A percentile compares a stretch with the other conserved stretches of the same genome.
Conservation (phyloP, 2,888 invertebrate species). For the Atherix ibis region DNA sequence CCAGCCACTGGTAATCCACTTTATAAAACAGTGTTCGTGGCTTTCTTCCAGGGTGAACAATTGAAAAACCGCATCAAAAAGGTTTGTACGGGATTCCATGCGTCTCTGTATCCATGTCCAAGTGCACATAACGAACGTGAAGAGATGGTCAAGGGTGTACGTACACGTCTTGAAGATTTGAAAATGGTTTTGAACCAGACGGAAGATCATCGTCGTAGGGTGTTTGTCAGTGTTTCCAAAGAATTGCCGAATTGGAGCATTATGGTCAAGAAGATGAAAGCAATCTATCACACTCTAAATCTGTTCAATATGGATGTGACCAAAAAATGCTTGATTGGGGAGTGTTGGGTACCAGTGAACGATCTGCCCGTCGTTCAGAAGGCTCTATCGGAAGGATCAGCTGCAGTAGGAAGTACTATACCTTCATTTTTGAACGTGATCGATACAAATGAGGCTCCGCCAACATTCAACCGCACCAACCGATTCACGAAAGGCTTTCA, state of each 20-base stretch:
- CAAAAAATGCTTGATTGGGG: conserved; percentile 77
- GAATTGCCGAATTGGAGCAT: conserved; percentile 68
- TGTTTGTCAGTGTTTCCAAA: conserved; percentile 62
- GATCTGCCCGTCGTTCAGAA: conserved; percentile 58
- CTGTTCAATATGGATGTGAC: conserved; percentile 84
- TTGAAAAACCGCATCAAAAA: conserved; percentile 73
- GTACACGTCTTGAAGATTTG: conserved; percentile 67
- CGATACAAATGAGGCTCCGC: conserved; percentile 62
- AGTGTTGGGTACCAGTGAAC: conserved; percentile 69
- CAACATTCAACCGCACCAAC: conserved; percentile 84
- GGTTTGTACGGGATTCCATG: conserved; percentile 75
- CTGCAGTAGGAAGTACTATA: conserved; percentile 69
- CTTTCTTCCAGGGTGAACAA: conserved; percentile 73
- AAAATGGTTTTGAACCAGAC: conserved; percentile 64
- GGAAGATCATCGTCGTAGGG: conserved; percentile 67
- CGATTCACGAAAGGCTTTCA: conserved; percentile 89
- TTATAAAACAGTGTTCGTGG: conserved; percentile 66
- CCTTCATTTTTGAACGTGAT: conserved; percentile 88
- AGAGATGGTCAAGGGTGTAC: conserved; percentile 70
- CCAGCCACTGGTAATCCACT: conserved; percentile 51
- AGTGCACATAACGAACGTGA: conserved; percentile 59
- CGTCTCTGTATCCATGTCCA: conserved; percentile 75
- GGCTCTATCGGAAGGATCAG: conserved; percentile 68
- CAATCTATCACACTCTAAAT: conserved; percentile 86
- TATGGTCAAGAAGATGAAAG: conserved; percentile 77